Conservation (phyloP, 2,888 invertebrate species). For the Lepidonotus clava region DNA sequence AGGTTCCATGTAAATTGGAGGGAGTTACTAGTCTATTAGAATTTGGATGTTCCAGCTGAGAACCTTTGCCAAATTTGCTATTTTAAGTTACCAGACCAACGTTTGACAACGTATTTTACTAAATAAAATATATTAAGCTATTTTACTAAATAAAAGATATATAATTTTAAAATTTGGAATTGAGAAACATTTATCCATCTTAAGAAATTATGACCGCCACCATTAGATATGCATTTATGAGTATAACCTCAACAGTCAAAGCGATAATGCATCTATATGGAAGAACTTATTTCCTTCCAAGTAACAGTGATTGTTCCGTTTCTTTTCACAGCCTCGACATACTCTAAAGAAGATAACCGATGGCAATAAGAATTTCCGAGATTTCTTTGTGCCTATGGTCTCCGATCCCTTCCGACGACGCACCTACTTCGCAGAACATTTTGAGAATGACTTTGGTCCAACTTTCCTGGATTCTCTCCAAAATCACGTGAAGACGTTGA, state of each 20-base stretch:
- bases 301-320: neutral
- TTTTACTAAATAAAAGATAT: too few species aligned
- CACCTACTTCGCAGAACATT: neutral
- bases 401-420: neutral
- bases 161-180: neutral
- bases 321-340: neutral
- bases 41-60: too few species aligned
- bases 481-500: neutral
- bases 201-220: neutral
- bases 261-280: too few species aligned
- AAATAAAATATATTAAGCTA: too few species aligned
- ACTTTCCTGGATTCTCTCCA: neutral
- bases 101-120: too few species aligned
- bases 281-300: neutral
- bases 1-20: too few species aligned
- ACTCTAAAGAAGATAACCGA: neutral
- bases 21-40: too few species aligned
- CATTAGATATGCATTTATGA: neutral
- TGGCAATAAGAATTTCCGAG: neutral
- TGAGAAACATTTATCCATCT: neutral
- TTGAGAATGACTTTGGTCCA: conserved; percentile 7
- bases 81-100: too few species aligned
- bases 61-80: too few species aligned
- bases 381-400: neutral
- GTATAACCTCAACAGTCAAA: neutral